Conservation (phyloP, 1,140 invertebrate genomes). For the Drosophila navojoa region DNA sequence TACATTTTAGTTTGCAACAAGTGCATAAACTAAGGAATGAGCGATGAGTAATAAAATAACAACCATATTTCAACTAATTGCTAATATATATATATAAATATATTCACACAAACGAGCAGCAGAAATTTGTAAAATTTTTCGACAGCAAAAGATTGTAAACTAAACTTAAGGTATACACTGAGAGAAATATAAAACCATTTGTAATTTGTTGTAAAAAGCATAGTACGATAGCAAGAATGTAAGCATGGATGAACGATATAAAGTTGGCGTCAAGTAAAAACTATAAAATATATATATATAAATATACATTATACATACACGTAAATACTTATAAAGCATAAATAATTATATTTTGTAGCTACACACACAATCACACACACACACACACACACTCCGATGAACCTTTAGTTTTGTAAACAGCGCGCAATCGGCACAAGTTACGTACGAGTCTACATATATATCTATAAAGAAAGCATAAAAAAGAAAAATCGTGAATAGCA, state of each 20-base stretch:
- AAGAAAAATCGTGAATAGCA: conserved; percentile 49
- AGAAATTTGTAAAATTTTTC: conserved; percentile 75
- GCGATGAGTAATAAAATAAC: conserved; percentile 18
- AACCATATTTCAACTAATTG: conserved; percentile 50
- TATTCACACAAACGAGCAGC: conserved; percentile 40
- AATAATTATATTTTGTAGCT: conserved; percentile 76
- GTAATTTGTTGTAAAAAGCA: conserved; percentile 81
- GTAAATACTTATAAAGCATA: conserved; percentile 62
- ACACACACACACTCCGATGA: conserved; percentile 43
- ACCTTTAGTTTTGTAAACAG: conserved; percentile 71
- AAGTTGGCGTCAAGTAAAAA: conserved; percentile 66
- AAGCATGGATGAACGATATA: conserved; percentile 17
- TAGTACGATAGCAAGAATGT: conserved; percentile 24
- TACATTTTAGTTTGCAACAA: conserved; percentile 52
- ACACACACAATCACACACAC: conserved; percentile 38
- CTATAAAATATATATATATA: conserved; percentile 71
- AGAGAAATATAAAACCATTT: conserved; percentile 64
- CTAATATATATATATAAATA: conserved; percentile 49
- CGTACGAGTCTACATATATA: conserved; percentile 32
- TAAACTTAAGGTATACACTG: conserved; percentile 63
- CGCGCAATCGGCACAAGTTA: conserved; percentile 75
- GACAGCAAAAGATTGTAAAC: conserved; percentile 65
- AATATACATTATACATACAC: conserved; percentile 52
- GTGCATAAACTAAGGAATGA: conserved; percentile 8
- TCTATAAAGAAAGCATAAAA: neutral